A percentile compares a stretch with the other conserved stretches of the same genome.
Conservation (phyloP, 2,797 vertebrate genomes). For the Alfaro cultratus region DNA sequence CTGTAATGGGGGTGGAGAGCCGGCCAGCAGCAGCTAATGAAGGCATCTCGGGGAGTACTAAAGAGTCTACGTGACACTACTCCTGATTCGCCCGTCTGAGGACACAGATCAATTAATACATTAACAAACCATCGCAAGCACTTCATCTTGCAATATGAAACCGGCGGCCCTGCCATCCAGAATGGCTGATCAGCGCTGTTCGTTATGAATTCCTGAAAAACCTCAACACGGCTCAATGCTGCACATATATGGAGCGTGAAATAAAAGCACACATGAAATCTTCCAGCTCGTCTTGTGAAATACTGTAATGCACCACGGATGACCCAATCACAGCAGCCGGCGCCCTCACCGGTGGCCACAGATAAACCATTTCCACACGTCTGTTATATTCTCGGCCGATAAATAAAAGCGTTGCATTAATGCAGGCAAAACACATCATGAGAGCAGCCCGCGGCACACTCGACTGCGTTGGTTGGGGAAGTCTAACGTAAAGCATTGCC, state of each 20-base stretch:
- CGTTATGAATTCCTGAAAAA: conserved; percentile 38
- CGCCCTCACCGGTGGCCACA: conserved; percentile 52
- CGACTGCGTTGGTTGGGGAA: conserved; percentile 48
- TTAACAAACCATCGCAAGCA: conserved; percentile 73
- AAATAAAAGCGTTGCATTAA: conserved; percentile 61
- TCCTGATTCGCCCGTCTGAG: conserved; percentile 69
- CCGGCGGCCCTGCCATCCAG: conserved; percentile 42
- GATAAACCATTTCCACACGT: conserved; percentile 14
- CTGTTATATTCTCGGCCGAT: conserved; percentile 1
- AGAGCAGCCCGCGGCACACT: conserved; percentile 53
- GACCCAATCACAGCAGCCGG: conserved; percentile 42
- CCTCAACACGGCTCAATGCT: conserved; percentile 37
- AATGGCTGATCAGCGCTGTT: conserved; percentile 56
- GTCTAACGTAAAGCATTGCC: conserved; percentile 68
- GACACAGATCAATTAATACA: conserved; percentile 80
- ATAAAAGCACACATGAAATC: conserved; percentile 13
- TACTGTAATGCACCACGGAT: conserved; percentile 24
- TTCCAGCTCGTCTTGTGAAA: not conserved
- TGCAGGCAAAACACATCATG: conserved; percentile 46
- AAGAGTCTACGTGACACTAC: conserved; percentile 73
- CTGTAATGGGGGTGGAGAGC: conserved; percentile 64
- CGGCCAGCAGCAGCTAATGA: conserved; percentile 70
- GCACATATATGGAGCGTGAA: conserved; percentile 8
- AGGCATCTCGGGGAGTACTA: conserved; percentile 69
- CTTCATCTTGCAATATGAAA: conserved; percentile 73